Evolutionary conservation across 1,140 invertebrate genomes (phyloP).

Genomic region (Carposina sasakii): DNA sequence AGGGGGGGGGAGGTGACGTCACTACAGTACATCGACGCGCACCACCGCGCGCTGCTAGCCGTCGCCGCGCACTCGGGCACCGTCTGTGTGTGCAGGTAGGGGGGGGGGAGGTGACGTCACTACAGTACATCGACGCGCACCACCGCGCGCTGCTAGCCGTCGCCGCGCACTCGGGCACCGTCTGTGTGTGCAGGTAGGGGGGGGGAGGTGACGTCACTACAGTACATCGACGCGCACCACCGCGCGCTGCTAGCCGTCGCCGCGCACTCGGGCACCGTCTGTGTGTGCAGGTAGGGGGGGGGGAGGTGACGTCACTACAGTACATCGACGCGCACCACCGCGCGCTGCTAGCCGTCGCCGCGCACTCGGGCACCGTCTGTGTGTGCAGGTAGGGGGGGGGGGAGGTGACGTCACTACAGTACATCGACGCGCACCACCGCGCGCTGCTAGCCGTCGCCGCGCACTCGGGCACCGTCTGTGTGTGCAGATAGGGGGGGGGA

Average conservation of each 20-base stretch:
- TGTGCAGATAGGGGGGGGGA: no score
- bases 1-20: no score
- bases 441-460: no score
- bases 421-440: no score
- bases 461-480: no score
- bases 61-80: constrained; percentile 83
- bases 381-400: no score
- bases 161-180: constrained; percentile 82
- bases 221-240: constrained; percentile 90
- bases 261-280: constrained; percentile 82
- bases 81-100: constrained; percentile 73
- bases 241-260: constrained; percentile 78
- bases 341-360: no score
- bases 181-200: constrained; percentile 77
- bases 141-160: constrained; percentile 80
- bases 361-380: no score
- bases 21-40: constrained; percentile 89
- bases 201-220: not conserved
- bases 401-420: no score
- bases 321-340: no score
- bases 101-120: constrained; percentile 57
- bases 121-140: constrained; percentile 89
- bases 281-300: constrained; percentile 75
- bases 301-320: no score
- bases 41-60: constrained; percentile 81